These are phyloP conservation scores for Loxodonta africana DNA, from an alignment of 2,113 vertebrate genomes.

Conservation along the genomic window DNA sequence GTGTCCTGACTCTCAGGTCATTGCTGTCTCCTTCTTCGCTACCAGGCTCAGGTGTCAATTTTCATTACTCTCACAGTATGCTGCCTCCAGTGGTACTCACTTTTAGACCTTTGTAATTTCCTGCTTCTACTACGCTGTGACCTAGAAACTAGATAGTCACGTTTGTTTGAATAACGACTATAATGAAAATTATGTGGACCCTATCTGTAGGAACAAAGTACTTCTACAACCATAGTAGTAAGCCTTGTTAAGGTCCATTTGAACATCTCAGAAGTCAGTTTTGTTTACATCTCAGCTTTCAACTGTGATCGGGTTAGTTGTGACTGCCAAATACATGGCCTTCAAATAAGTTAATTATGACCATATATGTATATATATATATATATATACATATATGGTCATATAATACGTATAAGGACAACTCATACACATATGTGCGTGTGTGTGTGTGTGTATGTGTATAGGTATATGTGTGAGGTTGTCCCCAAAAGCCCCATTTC, in stretches of 20 bases:
- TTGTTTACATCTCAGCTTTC: conserved; percentile 28
- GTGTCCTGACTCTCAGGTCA: background rate
- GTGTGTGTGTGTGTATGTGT: too few relatives aligned
- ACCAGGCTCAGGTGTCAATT: background rate
- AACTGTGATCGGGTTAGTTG: background rate
- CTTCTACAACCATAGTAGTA: background rate
- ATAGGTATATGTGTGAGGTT: background rate
- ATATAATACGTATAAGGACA: background rate
- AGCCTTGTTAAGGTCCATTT: background rate
- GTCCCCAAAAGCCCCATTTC: conserved; percentile 52
- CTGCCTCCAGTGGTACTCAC: background rate
- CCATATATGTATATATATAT: background rate
- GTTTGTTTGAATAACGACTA: background rate
- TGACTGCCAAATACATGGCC: conserved; percentile 2
- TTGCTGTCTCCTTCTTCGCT: background rate
- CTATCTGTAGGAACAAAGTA: background rate
- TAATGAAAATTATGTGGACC: background rate
- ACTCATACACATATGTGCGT: background rate
- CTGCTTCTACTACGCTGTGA: background rate
- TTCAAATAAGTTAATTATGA: background rate
- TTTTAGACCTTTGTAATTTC: conserved; percentile 4
- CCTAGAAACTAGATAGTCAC: background rate
- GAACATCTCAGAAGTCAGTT: background rate
- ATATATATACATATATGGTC: background rate
- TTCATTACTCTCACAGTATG: background rate